Evolutionary conservation across 2,113 vertebrate species (phyloP), one percentile per base, ranked within the genome.

Genomic region (Coptodon rendalli): DNA sequence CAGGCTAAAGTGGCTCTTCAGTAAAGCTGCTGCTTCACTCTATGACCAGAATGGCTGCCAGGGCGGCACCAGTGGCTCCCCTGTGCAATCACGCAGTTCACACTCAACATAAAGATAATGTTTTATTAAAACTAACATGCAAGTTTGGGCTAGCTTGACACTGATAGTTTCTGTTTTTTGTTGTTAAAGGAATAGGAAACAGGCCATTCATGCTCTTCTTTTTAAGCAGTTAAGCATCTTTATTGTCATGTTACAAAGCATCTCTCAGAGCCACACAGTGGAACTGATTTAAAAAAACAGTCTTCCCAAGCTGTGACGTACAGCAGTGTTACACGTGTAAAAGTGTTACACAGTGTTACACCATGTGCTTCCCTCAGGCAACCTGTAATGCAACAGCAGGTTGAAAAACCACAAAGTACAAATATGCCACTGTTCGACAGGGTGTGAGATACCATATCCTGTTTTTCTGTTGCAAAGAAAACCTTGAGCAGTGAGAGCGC

Each of bases 361-460:
- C 86, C 57, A 2, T 8, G 27, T 71, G 80, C 63, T 48, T 31
- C 59, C 83, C 38, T 87, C 50, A 80, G 86, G 83, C 89, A 82
- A 89, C 34, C 61, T 93, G 81, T 86, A 87, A 61, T 12, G 19
- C 76, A 89, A 68, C 56, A 63, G 82, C 80, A 88, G 71, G 84
- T 90, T 90, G 43, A 53, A 81, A 90, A 92, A 87, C 89, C 91
- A 83, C 90, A 94, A 31, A 4, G 68, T 63, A 56, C 88, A 85
- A 87, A 48, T 38, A 86, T 36, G 73, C 19, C 76, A 83, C 63
- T 8, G 85, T 71, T 79, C 4, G 9, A 71, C 17, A 27, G 85
- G 66, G 88, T 85, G 86, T 81, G 53, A 81, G 56, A 86, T 82
- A 83, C 84, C 89, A 90, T 93, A 92, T 96, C 95, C 94, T 95